Base-by-base conservation (phyloP, 2,113 vertebrate species). In the Atractosteus spatula region DNA sequence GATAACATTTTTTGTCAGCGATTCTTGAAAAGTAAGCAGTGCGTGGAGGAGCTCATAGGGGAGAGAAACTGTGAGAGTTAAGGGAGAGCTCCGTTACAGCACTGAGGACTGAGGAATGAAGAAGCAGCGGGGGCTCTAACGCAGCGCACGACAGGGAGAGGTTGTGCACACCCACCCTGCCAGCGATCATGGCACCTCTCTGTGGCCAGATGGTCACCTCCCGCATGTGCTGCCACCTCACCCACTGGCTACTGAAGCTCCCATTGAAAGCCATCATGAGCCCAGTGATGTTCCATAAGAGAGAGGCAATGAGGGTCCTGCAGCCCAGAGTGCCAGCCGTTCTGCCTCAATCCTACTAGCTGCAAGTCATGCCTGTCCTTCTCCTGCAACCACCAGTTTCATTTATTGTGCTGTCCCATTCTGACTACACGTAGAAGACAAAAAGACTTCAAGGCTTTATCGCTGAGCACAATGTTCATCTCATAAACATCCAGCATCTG, bases 221-320 rank as follows among this genome's bases (percentile, higher is more conserved):
- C 78, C 81, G 85, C 78, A 82, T 86, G 77, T 81, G 85, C 76
- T 89, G 86, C 86, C 86, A 85, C 83, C 3, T 2, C 41, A 80
- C 75, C 87, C 89, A 89, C 71, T 74, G 85, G 70, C 74, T 54
- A 59, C 83, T 89, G 69, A 91, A 84, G 74, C 77, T 86, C 73
- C 85, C 82, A 55, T 83, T 82, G 57, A 77, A 73, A 73, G 83
- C 80, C 85, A 91, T 85, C 68, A 59, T 51, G 55, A 11, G 68
- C 17, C 5, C 5, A 51, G 47, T 43, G 42, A 42, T 70, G 54
- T 57, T 70, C 77, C 12, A 8, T 3, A 14, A 14, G 66, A 16
- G 4, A 41, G 43, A 62, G 56, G 43, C 65, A n/a, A 41, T 62
- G 29, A 29, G 29, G 29, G 29, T 29, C 29, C 29, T 29, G 47